A percentile compares a stretch with the other conserved stretches of the same genome.
These are phyloP conservation scores for Plagiodera versicolora DNA, from an alignment of 2,888 invertebrate species.

Conservation along the genomic window DNA sequence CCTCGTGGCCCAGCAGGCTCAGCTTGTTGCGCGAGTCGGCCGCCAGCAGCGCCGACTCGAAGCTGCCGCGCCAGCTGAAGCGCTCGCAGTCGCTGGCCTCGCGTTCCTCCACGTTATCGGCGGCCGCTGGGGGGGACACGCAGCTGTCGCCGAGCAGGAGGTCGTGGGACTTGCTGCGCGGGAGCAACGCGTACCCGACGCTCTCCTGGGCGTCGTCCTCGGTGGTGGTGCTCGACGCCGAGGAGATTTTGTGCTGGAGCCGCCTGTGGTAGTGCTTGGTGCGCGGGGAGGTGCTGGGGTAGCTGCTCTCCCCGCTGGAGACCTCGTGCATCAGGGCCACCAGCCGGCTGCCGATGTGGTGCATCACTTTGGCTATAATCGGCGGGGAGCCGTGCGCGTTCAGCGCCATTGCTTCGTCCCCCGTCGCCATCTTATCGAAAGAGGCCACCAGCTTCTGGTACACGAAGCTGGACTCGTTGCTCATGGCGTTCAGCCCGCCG, in stretches of 20 bases:
- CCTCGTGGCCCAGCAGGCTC: too few relatives aligned
- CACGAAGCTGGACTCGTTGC: slow-evolving; percentile 74
- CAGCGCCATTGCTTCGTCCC: slow-evolving; percentile 44
- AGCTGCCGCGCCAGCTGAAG: slow-evolving; percentile 90
- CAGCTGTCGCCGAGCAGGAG: slow-evolving; percentile 66
- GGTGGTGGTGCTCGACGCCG: slow-evolving; percentile 64
- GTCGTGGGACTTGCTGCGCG: slow-evolving; percentile 82
- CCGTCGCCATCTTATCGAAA: slow-evolving; percentile 77
- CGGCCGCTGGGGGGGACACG: slow-evolving; percentile 57
- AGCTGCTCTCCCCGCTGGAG: slow-evolving; percentile 68
- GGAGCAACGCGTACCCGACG: slow-evolving; percentile 62
- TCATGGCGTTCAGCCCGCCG: slow-evolving; percentile 57
- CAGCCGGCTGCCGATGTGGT: slow-evolving; percentile 84
- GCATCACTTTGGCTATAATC: slow-evolving; percentile 87
- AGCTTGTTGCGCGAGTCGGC: slow-evolving; percentile 83
- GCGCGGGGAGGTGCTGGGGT: slow-evolving; percentile 64
- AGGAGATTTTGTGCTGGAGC: slow-evolving; percentile 61
- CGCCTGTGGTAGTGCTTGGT: slow-evolving; percentile 62
- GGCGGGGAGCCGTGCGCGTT: slow-evolving; percentile 72
- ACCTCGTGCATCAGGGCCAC: slow-evolving; percentile 93
- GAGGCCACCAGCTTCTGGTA: slow-evolving; percentile 85
- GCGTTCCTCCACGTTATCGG: too few relatives aligned
- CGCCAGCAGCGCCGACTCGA: slow-evolving; percentile 87
- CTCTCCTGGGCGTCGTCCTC: slow-evolving; percentile 74
- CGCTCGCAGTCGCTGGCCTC: slow-evolving; percentile 87